Conservation (phyloP, 2,888 invertebrate genomes). For the Nymphalis polychloros region DNA sequence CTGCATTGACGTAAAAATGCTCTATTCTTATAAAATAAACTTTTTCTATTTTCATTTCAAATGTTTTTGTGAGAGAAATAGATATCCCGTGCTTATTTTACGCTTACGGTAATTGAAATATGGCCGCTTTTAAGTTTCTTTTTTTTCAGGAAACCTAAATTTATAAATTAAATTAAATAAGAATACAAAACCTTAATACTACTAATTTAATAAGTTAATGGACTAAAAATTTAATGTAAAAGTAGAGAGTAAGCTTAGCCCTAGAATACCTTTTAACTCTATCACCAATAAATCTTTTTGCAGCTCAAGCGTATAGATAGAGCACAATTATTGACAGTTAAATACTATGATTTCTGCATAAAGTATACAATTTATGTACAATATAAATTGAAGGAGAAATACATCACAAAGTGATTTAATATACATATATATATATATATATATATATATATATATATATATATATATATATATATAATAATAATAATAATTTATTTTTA, state of each 20-base stretch:
- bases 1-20: slow-evolving; percentile 9
- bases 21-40: slow-evolving; percentile 1
- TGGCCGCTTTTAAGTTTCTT: slow-evolving; percentile 21
- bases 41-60: slow-evolving; percentile 12
- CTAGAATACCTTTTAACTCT: slow-evolving; percentile 24
- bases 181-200: too few relatives aligned
- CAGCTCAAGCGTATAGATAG: too few relatives aligned
- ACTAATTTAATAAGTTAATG: too few relatives aligned
- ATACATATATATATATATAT: too few relatives aligned
- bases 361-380: too few relatives aligned
- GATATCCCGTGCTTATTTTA: slow-evolving; percentile 15
- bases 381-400: too few relatives aligned
- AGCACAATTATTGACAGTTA: too few relatives aligned
- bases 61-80: slow-evolving; percentile 18
- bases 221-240: slow-evolving; percentile 10
- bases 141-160: slow-evolving; percentile 11
- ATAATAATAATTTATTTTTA: too few relatives aligned
- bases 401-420: too few relatives aligned
- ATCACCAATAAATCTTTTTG: not conserved
- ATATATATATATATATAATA: too few relatives aligned
- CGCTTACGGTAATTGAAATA: slow-evolving; percentile 19
- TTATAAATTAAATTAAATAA: not conserved
- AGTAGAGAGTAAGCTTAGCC: slow-evolving; percentile 3
- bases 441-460: too few relatives aligned
- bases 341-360: too few relatives aligned